Evolutionary conservation across 1,140 invertebrate genomes (phyloP), one percentile per base, ranked within the genome.

Genomic region (Cyphomyrmex costatus): DNA sequence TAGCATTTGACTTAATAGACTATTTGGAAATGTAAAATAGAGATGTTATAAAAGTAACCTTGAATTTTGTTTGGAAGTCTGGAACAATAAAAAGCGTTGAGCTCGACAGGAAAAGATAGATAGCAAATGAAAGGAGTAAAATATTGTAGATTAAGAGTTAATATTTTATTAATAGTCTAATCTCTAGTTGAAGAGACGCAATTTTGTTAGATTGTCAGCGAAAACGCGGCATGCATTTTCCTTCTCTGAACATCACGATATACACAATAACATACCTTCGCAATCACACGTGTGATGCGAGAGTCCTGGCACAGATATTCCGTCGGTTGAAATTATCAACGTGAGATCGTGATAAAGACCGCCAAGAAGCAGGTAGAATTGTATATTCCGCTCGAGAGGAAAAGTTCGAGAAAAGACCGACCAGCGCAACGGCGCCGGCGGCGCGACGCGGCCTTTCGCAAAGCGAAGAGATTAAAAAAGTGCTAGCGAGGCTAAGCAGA

Each of bases 381-480:
- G 56, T 46, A 42, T 42, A 7, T 27, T 24, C 49, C 36, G 24
- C 7, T 27, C 7, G 33, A 46, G 10, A 36, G 42, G 30, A 58
- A 71, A 79, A 33, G 27, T 33, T 42, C 21, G 21, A 58, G 51
- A 46, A 33, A 79, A 79, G 60, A 24, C 42, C 27, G 10, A 6
- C 19, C 36, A 14, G 3, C 2, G n/a, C n/a, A n/a, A n/a, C n/a
- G n/a, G n/a, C n/a, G n/a, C n/a, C n/a, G n/a, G n/a, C n/a, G n/a
- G n/a, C n/a, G n/a, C n/a, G 4, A 27, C 7, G 36, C 51, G 10
- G 66, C 42, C 12, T 76, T 36, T 78, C 49, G 16, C 24, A 53
- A 61, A 42, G 58, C 58, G 71, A 7, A 14, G 30, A 85, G 74
- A 85, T 85, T 85, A 78, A 85, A 65, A 85, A 85, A 65, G 33